A percentile compares a stretch with the other conserved stretches of the same genome.
Evolutionary conservation across 2,797 vertebrate species (phyloP).

Genomic region (Miichthys miiuy): DNA sequence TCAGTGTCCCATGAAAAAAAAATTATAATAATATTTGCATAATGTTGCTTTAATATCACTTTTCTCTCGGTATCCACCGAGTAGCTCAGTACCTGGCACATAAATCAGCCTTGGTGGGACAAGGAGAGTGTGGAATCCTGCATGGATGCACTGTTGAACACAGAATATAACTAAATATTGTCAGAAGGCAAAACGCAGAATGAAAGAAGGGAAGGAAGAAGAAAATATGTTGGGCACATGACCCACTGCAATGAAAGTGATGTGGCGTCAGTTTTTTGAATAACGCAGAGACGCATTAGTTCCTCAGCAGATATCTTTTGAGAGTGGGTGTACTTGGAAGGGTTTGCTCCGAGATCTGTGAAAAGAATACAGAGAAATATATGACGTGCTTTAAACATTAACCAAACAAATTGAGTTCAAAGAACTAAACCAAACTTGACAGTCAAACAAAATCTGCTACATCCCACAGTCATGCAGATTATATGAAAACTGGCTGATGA

Average conservation of each 20-base stretch:
- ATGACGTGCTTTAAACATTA: conserved; percentile 50
- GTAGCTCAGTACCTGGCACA: not conserved
- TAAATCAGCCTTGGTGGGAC: conserved; percentile 17
- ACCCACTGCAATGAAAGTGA: conserved; percentile 39
- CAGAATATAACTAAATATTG: conserved; percentile 6
- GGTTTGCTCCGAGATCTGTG: conserved; percentile 33
- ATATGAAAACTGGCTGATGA: conserved; percentile 60
- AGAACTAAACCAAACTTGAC: conserved; percentile 56
- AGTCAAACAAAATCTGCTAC: conserved; percentile 61
- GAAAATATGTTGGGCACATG: conserved; percentile 15
- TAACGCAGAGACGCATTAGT: conserved; percentile 33
- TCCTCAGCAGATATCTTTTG: conserved; percentile 25
- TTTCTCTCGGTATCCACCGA: conserved; percentile 1
- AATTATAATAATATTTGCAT: too few species aligned
- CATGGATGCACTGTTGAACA: conserved; percentile 28
- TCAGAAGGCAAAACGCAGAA: conserved; percentile 16
- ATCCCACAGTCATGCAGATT: conserved; percentile 55
- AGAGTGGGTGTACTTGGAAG: conserved; percentile 44
- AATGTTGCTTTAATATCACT: not conserved
- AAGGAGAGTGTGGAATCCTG: not conserved
- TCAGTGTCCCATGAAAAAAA: too few species aligned
- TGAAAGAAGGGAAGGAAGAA: conserved; percentile 6
- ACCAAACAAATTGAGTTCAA: conserved; percentile 54
- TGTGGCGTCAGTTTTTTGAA: conserved; percentile 38
- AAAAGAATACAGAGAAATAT: conserved; percentile 43